Evolutionary conservation across 2,113 vertebrate genomes (phyloP), one percentile per base, ranked within the genome.

Genomic region (Zapornia atra): DNA sequence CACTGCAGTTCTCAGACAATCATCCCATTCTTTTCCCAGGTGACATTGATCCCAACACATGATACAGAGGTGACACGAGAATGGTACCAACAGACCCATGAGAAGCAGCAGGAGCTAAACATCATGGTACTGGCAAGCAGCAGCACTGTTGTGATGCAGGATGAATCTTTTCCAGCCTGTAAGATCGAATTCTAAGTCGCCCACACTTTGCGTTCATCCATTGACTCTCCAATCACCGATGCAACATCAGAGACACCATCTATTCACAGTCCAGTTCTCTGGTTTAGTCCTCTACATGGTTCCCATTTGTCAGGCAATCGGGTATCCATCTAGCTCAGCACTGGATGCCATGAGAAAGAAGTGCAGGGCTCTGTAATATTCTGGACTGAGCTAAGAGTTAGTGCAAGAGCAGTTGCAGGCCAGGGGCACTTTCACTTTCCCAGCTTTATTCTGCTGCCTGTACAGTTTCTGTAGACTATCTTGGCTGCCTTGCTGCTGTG

Each of bases 61-160:
- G 99, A 99, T 97, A 99, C 99, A 0, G 99, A 99, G 93, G 99
- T 99, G 97, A 99, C 99, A 42, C 98, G 99, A 11, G 99, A 99
- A 91, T 99, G 99, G 99, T 99, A 99, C 97, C 99, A 99, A 94
- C 99, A 99, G 98, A 99, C 99, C 12, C 99, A 99, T 10, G 99
- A 99, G 98, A 98, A 98, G 95, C 99, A 99, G 97, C 99, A 99
- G 95, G 99, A 99, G 95, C 98, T 99, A 77, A 99, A 99, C 94
- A 98, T 99, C 97, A 99, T 99, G 98, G 99, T 99, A 66, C 97
- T 99, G 98, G 99, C 99, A 56, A 99, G 99, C 98, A 99, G 99
- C 98, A 99, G 99, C 98, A 99, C 99, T 3, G 99, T 99, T 36
- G 99, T 99, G 90, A 99, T 99, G 99, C 99, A 99, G 98, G 99